phyloP scores from a whole-genome alignment of 2,888 invertebrate genomes.

The Gasteruption jaculator region DNA sequence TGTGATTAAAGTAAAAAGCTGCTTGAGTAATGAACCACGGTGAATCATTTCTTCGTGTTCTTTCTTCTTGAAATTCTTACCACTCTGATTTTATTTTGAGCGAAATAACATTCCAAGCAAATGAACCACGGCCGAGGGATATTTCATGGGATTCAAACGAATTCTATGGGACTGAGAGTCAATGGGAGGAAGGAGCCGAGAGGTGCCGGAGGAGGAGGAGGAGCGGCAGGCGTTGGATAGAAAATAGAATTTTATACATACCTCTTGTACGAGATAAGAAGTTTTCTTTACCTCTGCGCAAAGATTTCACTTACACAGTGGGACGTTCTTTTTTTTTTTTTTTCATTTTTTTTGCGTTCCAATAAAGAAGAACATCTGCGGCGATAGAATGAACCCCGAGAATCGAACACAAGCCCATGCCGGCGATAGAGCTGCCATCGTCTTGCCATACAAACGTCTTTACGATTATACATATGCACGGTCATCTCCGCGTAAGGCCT shows the following conservation, averaged over 20 bases:
- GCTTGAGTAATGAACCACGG: conserved; percentile 48
- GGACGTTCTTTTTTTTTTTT: too few relatives aligned
- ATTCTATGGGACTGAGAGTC: too few relatives aligned
- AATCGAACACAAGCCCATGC: conserved; percentile 26
- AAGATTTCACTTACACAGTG: too few relatives aligned
- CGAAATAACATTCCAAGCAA: conserved; percentile 22
- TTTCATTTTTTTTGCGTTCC: too few relatives aligned
- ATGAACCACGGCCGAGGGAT: too few relatives aligned
- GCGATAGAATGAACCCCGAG: conserved; percentile 31
- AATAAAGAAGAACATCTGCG: conserved; percentile 29
- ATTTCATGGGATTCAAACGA: too few relatives aligned
- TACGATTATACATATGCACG: conserved; percentile 35
- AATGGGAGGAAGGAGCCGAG: too few relatives aligned
- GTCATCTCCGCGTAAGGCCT: conserved; percentile 12
- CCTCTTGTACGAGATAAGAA: too few relatives aligned
- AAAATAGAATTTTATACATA: background rate
- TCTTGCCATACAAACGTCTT: conserved; percentile 49
- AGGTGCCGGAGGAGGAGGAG: too few relatives aligned
- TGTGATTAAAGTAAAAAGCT: conserved; percentile 52
- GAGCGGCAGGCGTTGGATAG: too few relatives aligned
- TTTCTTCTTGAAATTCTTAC: conserved; percentile 9
- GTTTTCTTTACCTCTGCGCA: too few relatives aligned
- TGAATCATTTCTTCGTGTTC: conserved; percentile 43
- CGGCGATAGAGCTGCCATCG: conserved; percentile 51
- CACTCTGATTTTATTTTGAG: conserved; percentile 24